Base-by-base conservation (phyloP, 2,888 invertebrate species). In the Macrosoma leucophasiata region DNA sequence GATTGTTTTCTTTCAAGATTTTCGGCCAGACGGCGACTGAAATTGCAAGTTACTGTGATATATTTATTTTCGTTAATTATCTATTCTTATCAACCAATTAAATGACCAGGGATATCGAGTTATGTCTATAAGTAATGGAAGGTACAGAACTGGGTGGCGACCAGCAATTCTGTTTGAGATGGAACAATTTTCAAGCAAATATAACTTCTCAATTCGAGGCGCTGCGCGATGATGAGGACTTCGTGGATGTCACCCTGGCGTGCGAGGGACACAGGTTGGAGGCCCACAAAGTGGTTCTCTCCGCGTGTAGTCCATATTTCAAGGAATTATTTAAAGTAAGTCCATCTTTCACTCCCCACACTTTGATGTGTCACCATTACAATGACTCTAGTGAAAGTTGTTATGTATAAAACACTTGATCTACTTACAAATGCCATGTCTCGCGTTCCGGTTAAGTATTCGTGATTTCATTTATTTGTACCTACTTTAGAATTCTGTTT, bases 141-240 rank as follows among this genome's bases (percentile, higher is more conserved):
- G 84, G 84, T 77, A 77, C 84, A 81, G 84, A 84, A 84, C 84
- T 85, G 81, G 85, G 82, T 74, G 88, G 88, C 75, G 91, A 91
- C 85, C 93, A 93, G 87, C 93, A 93, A 86, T 93, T 93, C 86
- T 93, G 93, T 88, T 88, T 94, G 82, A 89, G 93, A 85, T 94
- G 94, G 94, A 93, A 94, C 87, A 93, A 93, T 87, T 92, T 91
- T 87, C 92, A 92, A 87, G 91, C 92, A 54, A 93, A 93, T 84
- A 91, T 94, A 76, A 91, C 93, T 66, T 91, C 92, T 74, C 93
- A 93, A 78, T 93, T 94, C 85, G 93, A 92, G 85, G 89, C 91
- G 65, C 86, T 94, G 64, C 87, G 93, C 72, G 91, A 91, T 85
- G 91, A 91, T 84, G 93, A 93, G 87, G 92, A 92, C 84, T 93